A percentile compares a stretch with the other conserved stretches of the same genome.
Evolutionary conservation across 2,888 invertebrate genomes (phyloP).

Genomic region (Cephalotes varians): DNA sequence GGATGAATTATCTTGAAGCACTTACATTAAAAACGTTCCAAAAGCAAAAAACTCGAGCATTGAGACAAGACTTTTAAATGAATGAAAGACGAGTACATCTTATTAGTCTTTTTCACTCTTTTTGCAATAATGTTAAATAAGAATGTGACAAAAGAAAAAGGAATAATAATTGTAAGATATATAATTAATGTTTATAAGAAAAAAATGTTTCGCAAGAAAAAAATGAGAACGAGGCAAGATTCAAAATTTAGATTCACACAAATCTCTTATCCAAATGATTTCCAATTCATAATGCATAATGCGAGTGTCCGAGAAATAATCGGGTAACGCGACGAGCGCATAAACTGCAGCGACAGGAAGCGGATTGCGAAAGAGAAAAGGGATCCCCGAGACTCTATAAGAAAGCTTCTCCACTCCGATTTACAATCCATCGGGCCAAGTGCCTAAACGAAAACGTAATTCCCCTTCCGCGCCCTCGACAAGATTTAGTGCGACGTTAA

Average conservation of each 20-base stretch:
- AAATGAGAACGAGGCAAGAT: background rate
- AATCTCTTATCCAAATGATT: background rate
- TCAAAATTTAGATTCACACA: background rate
- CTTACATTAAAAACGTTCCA: constrained; percentile 6
- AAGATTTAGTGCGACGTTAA: constrained; percentile 56
- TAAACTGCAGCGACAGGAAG: constrained; percentile 44
- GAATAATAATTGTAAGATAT: background rate
- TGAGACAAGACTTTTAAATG: background rate
- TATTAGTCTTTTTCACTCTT: background rate
- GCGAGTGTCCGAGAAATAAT: constrained; percentile 24
- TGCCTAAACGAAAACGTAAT: constrained; percentile 56
- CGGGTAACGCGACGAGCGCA: constrained; percentile 11
- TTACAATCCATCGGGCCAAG: constrained; percentile 56
- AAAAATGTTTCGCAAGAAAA: background rate
- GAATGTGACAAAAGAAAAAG: background rate
- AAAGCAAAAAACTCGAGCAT: background rate
- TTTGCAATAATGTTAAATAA: constrained; percentile 3
- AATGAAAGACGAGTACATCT: background rate
- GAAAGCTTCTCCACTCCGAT: constrained; percentile 48
- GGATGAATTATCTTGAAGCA: constrained; percentile 31
- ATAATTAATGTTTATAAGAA: background rate
- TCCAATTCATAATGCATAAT: constrained; percentile 17
- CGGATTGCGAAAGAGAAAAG: constrained; percentile 43
- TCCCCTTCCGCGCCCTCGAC: constrained; percentile 51
- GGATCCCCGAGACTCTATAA: constrained; percentile 38